Conservation (phyloP, 2,888 invertebrate genomes). For the Diaphora mendica region DNA sequence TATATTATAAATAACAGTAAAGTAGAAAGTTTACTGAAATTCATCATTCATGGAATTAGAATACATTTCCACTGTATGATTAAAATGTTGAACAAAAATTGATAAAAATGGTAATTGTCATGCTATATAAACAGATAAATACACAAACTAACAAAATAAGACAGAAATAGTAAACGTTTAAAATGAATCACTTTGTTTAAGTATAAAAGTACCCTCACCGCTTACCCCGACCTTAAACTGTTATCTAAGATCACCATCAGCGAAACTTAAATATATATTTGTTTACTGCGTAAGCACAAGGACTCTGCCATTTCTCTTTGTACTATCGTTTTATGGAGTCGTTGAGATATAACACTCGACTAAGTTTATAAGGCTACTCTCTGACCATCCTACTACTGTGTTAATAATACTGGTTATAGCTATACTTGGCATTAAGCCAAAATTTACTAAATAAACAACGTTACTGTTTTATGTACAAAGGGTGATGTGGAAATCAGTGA, state of each 20-base stretch:
- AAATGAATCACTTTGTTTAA: neutral
- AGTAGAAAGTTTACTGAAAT: neutral
- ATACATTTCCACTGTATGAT: neutral
- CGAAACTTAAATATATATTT: constrained; percentile 21
- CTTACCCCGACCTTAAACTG: constrained; percentile 1
- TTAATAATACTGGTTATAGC: constrained; percentile 14
- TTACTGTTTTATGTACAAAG: constrained; percentile 22
- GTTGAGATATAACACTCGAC: constrained; percentile 34
- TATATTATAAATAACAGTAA: neutral
- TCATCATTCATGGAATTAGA: neutral
- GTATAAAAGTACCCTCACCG: neutral
- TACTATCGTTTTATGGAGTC: constrained; percentile 31
- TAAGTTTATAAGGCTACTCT: constrained; percentile 32
- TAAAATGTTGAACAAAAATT: neutral
- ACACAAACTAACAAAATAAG: neutral
- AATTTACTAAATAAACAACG: constrained; percentile 41
- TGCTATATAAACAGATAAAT: neutral
- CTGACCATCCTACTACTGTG: constrained; percentile 38
- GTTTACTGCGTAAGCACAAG: constrained; percentile 27
- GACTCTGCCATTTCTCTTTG: constrained; percentile 28
- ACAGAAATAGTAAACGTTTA: no score
- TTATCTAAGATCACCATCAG: constrained; percentile 17
- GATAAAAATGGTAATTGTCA: no score
- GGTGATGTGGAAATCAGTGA: constrained; percentile 21
- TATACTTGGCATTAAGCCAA: constrained; percentile 42